Base-by-base conservation (phyloP, 2,888 invertebrate genomes). In the Microchrysa polita region DNA sequence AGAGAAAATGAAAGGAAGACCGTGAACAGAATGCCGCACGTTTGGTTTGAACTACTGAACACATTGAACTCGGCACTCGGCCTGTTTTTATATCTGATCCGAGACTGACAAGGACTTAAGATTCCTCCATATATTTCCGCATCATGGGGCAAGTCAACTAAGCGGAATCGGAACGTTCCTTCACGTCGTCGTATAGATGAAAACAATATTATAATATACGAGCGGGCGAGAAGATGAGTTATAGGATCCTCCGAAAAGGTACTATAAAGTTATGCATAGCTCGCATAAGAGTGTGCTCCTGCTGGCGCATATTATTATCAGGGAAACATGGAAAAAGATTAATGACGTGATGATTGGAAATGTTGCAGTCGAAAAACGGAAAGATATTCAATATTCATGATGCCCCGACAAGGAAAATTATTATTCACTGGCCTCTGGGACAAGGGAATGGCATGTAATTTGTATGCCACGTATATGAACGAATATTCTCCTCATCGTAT, bases 341-440 rank as follows among this genome's bases (percentile, higher is more conserved):
- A 65, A 65, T 65, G 65, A 48, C 65, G 48, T 18, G 48, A 48
- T 48, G 65, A 65, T 65, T 65, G 48, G 48, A 65, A n/a, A 42
- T 42, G 65, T 12, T 20, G 16, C 55, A 55, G 55, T 55, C 55
- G 18, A 55, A 16, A 55, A 55, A n/a, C n/a, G 16, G 55, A n/a
- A 65, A 10, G 65, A 48, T 65, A 65, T 65, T 65, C 65, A 65
- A 65, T 65, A 65, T 65, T 65, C 65, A 65, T 65, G 65, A 44
- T 65, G 16, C 14, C 44, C n/a, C 27, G 27, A 34, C 27, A 34
- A 5, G n/a, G 27, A 34, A 34, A 34, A 34, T 34, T 34, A 34
- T 34, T 34, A 34, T 34, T 34, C 27, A 34, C 27, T 34, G 27
- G 27, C 27, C 27, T 34, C 27, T 34, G 27, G 27, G 27, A 34